Evolutionary conservation across 2,113 vertebrate species (phyloP).

Genomic region (Corythornis cristatus): DNA sequence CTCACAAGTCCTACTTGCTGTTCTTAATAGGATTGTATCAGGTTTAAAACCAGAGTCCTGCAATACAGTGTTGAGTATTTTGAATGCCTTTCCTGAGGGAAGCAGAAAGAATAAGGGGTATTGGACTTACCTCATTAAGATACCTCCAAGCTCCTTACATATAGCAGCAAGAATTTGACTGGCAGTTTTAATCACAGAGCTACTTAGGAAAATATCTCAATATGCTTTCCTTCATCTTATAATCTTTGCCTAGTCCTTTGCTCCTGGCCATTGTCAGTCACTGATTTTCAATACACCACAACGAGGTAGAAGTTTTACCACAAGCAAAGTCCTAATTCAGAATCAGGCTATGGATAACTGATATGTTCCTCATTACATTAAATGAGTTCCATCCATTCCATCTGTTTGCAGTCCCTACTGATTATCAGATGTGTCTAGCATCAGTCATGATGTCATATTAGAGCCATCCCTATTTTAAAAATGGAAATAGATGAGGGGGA

Average conservation of each 20-base stretch:
- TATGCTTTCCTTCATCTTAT: background rate
- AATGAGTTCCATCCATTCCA: background rate
- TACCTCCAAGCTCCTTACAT: background rate
- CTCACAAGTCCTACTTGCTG: background rate
- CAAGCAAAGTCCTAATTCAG: background rate
- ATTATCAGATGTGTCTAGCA: background rate
- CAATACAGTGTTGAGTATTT: background rate
- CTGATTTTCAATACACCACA: background rate
- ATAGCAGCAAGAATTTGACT: background rate
- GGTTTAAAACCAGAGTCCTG: background rate
- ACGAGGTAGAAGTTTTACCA: background rate
- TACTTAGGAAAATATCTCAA: background rate
- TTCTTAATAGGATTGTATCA: background rate
- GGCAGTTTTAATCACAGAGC: background rate
- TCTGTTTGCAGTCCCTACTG: background rate
- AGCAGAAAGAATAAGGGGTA: background rate
- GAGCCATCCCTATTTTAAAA: background rate
- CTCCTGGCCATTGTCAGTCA: background rate
- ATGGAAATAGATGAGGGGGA: background rate
- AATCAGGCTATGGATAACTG: background rate
- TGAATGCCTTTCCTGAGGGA: background rate
- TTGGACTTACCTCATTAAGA: background rate
- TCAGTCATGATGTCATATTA: background rate
- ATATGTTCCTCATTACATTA: background rate
- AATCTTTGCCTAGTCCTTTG: background rate